Evolutionary conservation across 2,113 vertebrate species (phyloP).

Genomic region (Erinaceus europaeus): DNA sequence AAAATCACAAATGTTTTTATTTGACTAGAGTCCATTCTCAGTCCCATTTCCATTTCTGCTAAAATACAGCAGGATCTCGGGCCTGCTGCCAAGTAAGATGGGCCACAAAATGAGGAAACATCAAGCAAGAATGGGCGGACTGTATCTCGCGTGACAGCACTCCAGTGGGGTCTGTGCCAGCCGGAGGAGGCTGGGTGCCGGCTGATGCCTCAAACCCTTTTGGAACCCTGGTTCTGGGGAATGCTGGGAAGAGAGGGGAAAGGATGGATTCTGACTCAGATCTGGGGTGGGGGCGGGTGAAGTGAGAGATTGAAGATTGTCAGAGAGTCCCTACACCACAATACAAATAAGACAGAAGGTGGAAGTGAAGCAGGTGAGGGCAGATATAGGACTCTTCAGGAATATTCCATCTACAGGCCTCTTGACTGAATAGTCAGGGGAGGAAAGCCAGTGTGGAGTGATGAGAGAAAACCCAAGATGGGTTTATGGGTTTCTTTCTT

Average conservation of each 20-base stretch:
- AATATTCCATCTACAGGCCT: background rate
- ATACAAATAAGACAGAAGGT: background rate
- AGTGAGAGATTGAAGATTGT: background rate
- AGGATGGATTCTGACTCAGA: background rate
- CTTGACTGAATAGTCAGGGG: background rate
- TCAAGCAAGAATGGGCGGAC: background rate
- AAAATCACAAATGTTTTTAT: slow-evolving; percentile 50
- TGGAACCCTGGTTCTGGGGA: background rate
- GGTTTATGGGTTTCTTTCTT: no score
- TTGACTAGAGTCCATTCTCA: slow-evolving; percentile 21
- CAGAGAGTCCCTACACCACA: background rate
- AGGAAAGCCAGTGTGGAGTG: background rate
- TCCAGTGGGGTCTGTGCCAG: no score
- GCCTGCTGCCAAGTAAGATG: background rate
- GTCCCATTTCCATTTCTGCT: background rate
- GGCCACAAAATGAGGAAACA: background rate
- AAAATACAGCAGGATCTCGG: background rate
- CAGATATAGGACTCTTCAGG: background rate
- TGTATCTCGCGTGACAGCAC: background rate
- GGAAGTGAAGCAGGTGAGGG: background rate
- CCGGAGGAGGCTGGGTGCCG: background rate
- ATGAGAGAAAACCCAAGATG: background rate
- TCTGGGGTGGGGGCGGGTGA: rapidly evolving
- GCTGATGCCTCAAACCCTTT: background rate
- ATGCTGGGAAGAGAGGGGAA: background rate